Conservation (phyloP, 2,888 invertebrate genomes). For the Dioctria linearis region DNA sequence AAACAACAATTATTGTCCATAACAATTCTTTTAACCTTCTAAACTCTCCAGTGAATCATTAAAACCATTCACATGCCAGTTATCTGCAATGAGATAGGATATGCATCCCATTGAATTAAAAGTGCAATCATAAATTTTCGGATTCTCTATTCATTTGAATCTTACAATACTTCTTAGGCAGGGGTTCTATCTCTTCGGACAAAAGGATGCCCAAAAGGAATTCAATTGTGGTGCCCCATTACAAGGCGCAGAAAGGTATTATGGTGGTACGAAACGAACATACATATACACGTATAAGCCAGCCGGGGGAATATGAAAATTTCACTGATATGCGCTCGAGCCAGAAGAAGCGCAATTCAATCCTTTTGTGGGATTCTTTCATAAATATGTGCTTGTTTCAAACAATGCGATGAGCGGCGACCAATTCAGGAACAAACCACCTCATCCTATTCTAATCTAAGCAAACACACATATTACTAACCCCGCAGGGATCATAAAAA, state of each 20-base stretch:
- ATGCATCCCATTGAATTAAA: slow-evolving; percentile 45
- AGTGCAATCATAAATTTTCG: slow-evolving; percentile 51
- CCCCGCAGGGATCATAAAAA: slow-evolving; percentile 28
- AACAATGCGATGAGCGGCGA: slow-evolving; percentile 42
- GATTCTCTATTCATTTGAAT: slow-evolving; percentile 42
- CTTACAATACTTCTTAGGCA: slow-evolving; percentile 42
- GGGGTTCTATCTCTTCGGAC: slow-evolving; percentile 41
- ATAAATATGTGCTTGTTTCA: slow-evolving; percentile 54
- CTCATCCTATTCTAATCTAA: not conserved
- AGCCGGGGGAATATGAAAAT: not conserved
- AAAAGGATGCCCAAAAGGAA: slow-evolving; percentile 45
- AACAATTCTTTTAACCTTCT: slow-evolving; percentile 16
- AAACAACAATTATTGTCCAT: too few species aligned
- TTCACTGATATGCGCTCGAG: slow-evolving; percentile 26
- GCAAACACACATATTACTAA: slow-evolving; percentile 19
- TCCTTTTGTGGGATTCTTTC: slow-evolving; percentile 55
- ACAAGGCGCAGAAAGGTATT: slow-evolving; percentile 7
- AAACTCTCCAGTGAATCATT: slow-evolving; percentile 28
- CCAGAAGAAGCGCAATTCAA: slow-evolving; percentile 51
- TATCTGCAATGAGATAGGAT: slow-evolving; percentile 37
- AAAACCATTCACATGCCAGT: slow-evolving; percentile 43
- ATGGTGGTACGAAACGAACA: not conserved
- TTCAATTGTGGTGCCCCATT: slow-evolving; percentile 36
- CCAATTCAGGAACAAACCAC: slow-evolving; percentile 11
- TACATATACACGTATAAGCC: not conserved